A percentile compares a stretch with the other conserved stretches of the same genome.
phyloP scores from a whole-genome alignment of 2,797 vertebrate species.

The Pseudomugil tenellus region DNA sequence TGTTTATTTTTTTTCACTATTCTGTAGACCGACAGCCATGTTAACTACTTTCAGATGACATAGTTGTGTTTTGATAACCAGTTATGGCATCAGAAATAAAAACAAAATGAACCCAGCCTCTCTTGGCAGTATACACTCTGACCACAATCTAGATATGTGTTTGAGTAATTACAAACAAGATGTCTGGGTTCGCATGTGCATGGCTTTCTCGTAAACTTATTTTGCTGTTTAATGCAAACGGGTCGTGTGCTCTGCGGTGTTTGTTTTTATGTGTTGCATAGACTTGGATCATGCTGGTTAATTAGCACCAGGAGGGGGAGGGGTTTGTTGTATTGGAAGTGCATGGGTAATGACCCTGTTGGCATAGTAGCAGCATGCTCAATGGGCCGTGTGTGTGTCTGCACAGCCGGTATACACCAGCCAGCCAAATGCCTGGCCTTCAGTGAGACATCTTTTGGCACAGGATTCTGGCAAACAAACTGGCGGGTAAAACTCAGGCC shows the following conservation, averaged over 20 bases:
- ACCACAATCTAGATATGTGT: slow-evolving; percentile 3
- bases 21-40: neutral
- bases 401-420: slow-evolving; percentile 59
- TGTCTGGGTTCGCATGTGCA: neutral
- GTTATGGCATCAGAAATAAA: neutral
- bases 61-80: neutral
- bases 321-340: slow-evolving; percentile 79
- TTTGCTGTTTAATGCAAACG: slow-evolving; percentile 32
- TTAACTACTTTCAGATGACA: slow-evolving; percentile 1
- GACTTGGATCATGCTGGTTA: slow-evolving; percentile 70
- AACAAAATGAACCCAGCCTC: neutral
- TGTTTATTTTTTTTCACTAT: neutral
- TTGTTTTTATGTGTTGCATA: slow-evolving; percentile 57
- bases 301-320: slow-evolving; percentile 74
- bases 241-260: slow-evolving; percentile 40
- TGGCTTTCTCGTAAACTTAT: slow-evolving; percentile 19
- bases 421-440: slow-evolving; percentile 75
- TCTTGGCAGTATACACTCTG: neutral
- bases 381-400: slow-evolving; percentile 77
- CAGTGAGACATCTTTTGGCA: slow-evolving; percentile 70
- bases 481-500: slow-evolving; percentile 31
- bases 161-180: neutral
- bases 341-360: slow-evolving; percentile 82
- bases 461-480: slow-evolving; percentile 44
- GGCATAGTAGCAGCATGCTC: slow-evolving; percentile 83